Evolutionary conservation across 2,113 vertebrate genomes (phyloP), one percentile per base, ranked within the genome.

Genomic region (Scalopus aquaticus): DNA sequence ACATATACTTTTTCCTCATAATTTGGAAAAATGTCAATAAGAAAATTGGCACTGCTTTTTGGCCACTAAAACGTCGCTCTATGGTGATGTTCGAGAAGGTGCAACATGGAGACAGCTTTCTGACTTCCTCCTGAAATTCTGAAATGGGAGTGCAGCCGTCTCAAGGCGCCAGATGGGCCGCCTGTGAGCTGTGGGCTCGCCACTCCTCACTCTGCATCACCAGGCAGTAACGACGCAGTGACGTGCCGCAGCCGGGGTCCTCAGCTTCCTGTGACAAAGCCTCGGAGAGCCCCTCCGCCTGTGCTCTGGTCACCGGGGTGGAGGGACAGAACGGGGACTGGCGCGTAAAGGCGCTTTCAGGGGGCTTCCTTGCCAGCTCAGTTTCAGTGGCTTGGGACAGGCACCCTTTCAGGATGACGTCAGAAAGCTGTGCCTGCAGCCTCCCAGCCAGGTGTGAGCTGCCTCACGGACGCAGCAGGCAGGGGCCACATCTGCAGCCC

Each of bases 11-110:
- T 90, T 79, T 67, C 32, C 77, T 79, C 88, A 82, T 30, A 76
- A 76, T 28, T 76, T 88, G 88, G 88, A 42, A 85, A 88, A 84
- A 76, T 32, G 16, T 37, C 78, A 76, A 3, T 39, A 79, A 80
- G 42, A 28, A 70, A 56, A 37, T 2, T 69, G 78, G 72, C 67
- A 69, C 16, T 37, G 42, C 24, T 56, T 54, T 60, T 44, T 56
- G 37, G 56, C 42, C 35, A 35, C 58, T 56, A 30, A 67, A 44
- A 60, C 39, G 73, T 32, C 30, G 4, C 44, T 67, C 16, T 69
- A 30, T 69, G 73, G 35, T 54, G 44, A 74, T 30, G 56, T 42
- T 24, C 88, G 56, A 80, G 49, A 83, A 54, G 72, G 6, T 56
- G 42, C 77, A 32, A 64, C 79, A 42, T 4, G 17, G 42, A 84